phyloP scores from a whole-genome alignment of 2,113 vertebrate genomes.

The Pipra filicauda region DNA sequence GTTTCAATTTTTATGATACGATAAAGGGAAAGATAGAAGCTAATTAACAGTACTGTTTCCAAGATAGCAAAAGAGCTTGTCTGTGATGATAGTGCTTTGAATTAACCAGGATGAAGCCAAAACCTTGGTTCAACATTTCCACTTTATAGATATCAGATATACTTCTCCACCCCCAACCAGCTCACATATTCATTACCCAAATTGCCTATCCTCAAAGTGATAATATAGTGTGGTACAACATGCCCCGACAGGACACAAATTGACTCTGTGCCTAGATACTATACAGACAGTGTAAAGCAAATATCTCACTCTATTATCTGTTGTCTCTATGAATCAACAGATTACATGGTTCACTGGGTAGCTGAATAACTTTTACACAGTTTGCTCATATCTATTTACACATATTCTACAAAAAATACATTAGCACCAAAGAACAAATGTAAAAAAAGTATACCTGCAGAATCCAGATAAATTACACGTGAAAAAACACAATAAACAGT shows the following conservation, averaged over 20 bases:
- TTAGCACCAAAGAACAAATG: slow-evolving; percentile 75
- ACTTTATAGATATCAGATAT: slow-evolving; percentile 57
- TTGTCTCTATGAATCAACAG: slow-evolving; percentile 82
- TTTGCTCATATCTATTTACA: slow-evolving; percentile 83
- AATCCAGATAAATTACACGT: slow-evolving; percentile 49
- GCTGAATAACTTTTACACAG: slow-evolving; percentile 83
- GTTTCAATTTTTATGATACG: slow-evolving; percentile 49
- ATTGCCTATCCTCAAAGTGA: slow-evolving; percentile 77
- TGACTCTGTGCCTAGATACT: slow-evolving; percentile 74
- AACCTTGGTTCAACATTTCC: slow-evolving; percentile 65
- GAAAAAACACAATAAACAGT: slow-evolving; percentile 20
- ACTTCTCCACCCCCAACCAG: slow-evolving; percentile 64
- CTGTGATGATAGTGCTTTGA: slow-evolving; percentile 45
- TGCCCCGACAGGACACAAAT: slow-evolving; percentile 80
- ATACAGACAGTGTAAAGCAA: slow-evolving; percentile 74
- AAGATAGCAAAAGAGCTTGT: slow-evolving; percentile 34
- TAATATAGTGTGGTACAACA: slow-evolving; percentile 80
- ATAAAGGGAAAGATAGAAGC: slow-evolving; percentile 54
- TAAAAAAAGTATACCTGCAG: slow-evolving; percentile 45
- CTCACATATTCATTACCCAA: slow-evolving; percentile 81
- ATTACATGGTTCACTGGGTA: slow-evolving; percentile 82
- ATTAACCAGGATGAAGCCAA: slow-evolving; percentile 60
- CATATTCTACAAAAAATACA: slow-evolving; percentile 77
- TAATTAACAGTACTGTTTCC: slow-evolving; percentile 68
- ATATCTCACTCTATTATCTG: slow-evolving; percentile 86